Evolutionary conservation across 2,113 vertebrate species (phyloP).

Genomic region (Ceyx margarethae): DNA sequence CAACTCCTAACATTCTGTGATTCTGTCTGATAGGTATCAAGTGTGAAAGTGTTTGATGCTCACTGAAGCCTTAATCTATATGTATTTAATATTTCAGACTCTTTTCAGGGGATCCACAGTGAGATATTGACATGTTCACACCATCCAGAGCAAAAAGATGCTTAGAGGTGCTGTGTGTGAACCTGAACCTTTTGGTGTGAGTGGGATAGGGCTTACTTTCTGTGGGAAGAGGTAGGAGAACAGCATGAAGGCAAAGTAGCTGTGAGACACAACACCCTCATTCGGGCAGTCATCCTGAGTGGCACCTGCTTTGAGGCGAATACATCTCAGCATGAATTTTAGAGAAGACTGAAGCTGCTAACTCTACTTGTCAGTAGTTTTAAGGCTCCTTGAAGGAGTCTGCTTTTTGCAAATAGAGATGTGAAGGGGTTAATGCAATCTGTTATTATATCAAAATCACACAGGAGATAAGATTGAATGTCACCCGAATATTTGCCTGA

Average conservation of each 20-base stretch:
- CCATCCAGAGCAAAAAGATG: background rate
- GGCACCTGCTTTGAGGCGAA: background rate
- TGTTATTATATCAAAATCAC: slow-evolving; percentile 18
- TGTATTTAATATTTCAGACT: background rate
- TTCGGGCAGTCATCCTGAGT: background rate
- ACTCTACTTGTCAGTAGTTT: background rate
- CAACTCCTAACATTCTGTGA: no score
- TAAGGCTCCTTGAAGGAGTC: background rate
- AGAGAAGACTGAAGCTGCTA: background rate
- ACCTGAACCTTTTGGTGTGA: background rate
- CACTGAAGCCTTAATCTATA: background rate
- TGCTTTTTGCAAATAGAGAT: background rate
- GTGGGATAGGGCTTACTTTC: background rate
- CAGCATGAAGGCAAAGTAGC: background rate
- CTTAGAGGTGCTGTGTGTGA: background rate
- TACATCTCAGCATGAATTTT: background rate
- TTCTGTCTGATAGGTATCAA: background rate
- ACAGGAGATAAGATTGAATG: background rate
- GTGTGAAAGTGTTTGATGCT: background rate
- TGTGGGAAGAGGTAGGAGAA: background rate
- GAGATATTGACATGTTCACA: background rate
- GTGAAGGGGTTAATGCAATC: background rate
- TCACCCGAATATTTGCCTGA: slow-evolving; percentile 1
- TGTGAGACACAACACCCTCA: background rate
- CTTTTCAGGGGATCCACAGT: background rate